Percentiles rank a stretch among this genome's conserved stretches.
Conservation (phyloP, 2,888 invertebrate species). For the Callyntrura guangdongensis region DNA sequence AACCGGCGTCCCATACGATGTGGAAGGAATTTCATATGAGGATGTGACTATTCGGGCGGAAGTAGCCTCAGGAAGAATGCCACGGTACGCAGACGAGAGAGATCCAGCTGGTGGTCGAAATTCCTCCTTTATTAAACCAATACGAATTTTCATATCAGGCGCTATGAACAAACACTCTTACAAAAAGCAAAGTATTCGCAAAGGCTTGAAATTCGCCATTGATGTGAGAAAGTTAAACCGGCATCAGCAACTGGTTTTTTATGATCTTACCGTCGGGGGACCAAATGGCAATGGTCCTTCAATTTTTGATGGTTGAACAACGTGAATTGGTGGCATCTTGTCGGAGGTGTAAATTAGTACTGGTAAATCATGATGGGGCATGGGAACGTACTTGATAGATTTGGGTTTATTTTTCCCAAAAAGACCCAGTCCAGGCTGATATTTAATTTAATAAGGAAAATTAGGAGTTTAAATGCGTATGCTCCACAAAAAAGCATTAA, state of each 20-base stretch:
- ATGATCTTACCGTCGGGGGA: background rate
- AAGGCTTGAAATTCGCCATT: too few relatives aligned
- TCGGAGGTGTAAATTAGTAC: constrained; percentile 85
- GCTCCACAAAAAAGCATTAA: too few relatives aligned
- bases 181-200: too few relatives aligned
- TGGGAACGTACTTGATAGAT: constrained; percentile 85
- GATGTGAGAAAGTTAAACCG: too few relatives aligned
- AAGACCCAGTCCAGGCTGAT: constrained; percentile 56
- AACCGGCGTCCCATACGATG: constrained; percentile 78
- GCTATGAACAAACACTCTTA: too few relatives aligned
- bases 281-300: background rate
- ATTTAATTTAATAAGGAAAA: background rate
- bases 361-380: constrained; percentile 86
- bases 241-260: too few relatives aligned
- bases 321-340: constrained; percentile 85
- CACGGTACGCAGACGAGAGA: constrained; percentile 59
- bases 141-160: background rate
- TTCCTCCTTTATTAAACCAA: constrained; percentile 82
- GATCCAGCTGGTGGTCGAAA: constrained; percentile 84
- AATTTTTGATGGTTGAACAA: constrained; percentile 85
- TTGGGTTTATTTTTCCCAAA: constrained; percentile 78
- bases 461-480: too few relatives aligned
- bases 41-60: constrained; percentile 58
- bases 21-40: constrained; percentile 68
- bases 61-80: constrained; percentile 59